Evolutionary conservation across 1,140 invertebrate genomes (phyloP).

Genomic region (Zaprionus vittiger): DNA sequence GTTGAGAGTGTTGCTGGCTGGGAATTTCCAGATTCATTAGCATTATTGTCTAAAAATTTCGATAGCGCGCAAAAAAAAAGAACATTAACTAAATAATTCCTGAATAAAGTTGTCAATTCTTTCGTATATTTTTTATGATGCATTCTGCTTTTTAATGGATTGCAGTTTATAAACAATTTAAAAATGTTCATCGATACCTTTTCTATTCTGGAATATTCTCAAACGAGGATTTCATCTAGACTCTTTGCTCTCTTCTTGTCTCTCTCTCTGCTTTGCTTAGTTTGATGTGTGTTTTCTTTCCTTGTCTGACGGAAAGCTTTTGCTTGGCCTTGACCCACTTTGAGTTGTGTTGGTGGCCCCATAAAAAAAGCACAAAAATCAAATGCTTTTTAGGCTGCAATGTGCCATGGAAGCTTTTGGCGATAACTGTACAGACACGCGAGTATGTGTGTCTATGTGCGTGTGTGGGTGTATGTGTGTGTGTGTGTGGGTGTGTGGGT

Average conservation of each 20-base stretch:
- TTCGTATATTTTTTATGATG: slow-evolving; percentile 4
- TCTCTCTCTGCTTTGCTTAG: not conserved
- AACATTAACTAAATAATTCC: slow-evolving; percentile 13
- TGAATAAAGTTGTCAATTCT: slow-evolving; percentile 3
- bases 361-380: slow-evolving; percentile 52
- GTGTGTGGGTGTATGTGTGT: not conserved
- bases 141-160: not conserved
- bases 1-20: slow-evolving; percentile 5
- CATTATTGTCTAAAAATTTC: slow-evolving; percentile 36
- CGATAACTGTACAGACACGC: slow-evolving; percentile 39
- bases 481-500: slow-evolving; percentile 4
- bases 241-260: not conserved
- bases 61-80: slow-evolving; percentile 12
- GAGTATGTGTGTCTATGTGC: no score
- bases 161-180: not conserved
- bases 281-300: no score
- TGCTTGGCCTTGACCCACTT: slow-evolving; percentile 74
- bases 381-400: slow-evolving; percentile 45
- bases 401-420: slow-evolving; percentile 39
- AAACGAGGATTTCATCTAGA: not conserved
- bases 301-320: slow-evolving; percentile 39
- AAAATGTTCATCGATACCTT: not conserved
- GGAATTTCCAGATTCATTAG: slow-evolving; percentile 44
- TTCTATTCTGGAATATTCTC: not conserved
- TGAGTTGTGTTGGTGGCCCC: slow-evolving; percentile 33